These are phyloP conservation scores for Sterna hirundo DNA, from an alignment of 2,113 vertebrate species.

Conservation along the genomic window DNA sequence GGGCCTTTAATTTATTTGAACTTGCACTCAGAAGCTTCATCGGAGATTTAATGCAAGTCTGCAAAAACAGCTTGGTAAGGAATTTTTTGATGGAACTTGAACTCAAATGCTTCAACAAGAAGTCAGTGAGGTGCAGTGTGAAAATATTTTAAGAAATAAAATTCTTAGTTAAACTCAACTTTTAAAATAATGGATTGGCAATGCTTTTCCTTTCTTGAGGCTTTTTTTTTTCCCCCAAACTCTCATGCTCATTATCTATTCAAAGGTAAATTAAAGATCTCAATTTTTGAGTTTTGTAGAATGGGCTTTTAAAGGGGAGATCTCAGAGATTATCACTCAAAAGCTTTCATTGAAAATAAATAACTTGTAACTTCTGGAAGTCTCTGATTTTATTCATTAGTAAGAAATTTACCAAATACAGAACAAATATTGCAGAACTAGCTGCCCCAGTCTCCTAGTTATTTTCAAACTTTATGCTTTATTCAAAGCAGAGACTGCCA, in stretches of 20 bases:
- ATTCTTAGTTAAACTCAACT: neutral
- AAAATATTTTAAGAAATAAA: neutral
- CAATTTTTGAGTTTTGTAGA: neutral
- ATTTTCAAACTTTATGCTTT: neutral
- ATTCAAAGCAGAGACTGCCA: neutral
- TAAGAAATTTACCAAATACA: neutral
- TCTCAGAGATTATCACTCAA: neutral
- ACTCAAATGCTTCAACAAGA: neutral
- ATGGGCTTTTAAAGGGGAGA: neutral
- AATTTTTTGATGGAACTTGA: neutral
- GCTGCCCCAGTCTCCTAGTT: neutral
- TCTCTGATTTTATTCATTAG: neutral
- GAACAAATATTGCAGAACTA: neutral
- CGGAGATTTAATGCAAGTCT: neutral
- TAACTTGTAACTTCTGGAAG: neutral
- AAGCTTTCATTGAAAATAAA: neutral
- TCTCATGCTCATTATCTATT: neutral
- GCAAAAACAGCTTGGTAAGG: conserved; percentile 18
- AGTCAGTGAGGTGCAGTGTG: neutral
- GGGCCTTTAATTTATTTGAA: conserved; percentile 12
- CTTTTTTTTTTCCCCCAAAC: neutral
- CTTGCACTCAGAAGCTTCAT: neutral
- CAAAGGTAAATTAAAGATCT: neutral
- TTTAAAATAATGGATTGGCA: neutral
- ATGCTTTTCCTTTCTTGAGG: neutral